Percentiles rank a stretch among this genome's conserved stretches.
These are phyloP conservation scores for Lordiphosa fenestrarum DNA, from an alignment of 2,888 invertebrate species.

Conservation along the genomic window DNA sequence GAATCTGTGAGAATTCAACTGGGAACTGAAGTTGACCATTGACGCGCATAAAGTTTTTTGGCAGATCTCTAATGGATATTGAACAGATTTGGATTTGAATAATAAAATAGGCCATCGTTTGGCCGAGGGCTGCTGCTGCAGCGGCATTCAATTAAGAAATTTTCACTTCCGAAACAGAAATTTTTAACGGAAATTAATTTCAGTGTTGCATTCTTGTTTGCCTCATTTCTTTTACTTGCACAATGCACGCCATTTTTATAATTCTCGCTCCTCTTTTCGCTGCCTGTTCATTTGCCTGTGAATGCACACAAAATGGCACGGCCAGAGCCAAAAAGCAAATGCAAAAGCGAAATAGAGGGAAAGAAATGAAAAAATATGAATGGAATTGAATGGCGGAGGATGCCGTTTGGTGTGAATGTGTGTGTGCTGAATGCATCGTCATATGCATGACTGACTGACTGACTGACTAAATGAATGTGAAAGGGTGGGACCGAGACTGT, in stretches of 20 bases:
- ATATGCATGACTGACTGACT: conserved; percentile 42
- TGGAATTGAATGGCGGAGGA: conserved; percentile 13
- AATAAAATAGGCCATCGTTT: conserved; percentile 6
- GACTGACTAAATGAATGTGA: conserved; percentile 25
- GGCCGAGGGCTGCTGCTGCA: not conserved
- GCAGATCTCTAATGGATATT: conserved; percentile 59
- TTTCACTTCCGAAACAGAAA: conserved; percentile 51
- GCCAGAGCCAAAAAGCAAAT: conserved; percentile 43
- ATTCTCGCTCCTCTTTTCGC: conserved; percentile 45
- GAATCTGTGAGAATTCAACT: conserved; percentile 19
- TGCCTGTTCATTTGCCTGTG: conserved; percentile 63
- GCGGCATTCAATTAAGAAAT: conserved; percentile 51
- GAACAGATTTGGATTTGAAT: conserved; percentile 8
- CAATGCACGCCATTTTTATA: conserved; percentile 49
- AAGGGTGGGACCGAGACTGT: conserved; percentile 5
- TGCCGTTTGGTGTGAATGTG: conserved; percentile 1
- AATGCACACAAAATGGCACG: conserved; percentile 55
- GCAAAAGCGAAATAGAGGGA: conserved; percentile 5
- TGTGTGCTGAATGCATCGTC: conserved; percentile 36
- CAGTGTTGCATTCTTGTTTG: conserved; percentile 44
- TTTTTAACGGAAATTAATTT: conserved; percentile 65
- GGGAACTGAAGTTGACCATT: conserved; percentile 39
- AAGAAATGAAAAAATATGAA: conserved; percentile 35
- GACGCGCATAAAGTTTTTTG: conserved; percentile 48
- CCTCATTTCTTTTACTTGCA: conserved; percentile 23